Evolutionary conservation across 2,888 invertebrate species (phyloP), one percentile per base, ranked within the genome.

Genomic region (Oscheius sp.): DNA sequence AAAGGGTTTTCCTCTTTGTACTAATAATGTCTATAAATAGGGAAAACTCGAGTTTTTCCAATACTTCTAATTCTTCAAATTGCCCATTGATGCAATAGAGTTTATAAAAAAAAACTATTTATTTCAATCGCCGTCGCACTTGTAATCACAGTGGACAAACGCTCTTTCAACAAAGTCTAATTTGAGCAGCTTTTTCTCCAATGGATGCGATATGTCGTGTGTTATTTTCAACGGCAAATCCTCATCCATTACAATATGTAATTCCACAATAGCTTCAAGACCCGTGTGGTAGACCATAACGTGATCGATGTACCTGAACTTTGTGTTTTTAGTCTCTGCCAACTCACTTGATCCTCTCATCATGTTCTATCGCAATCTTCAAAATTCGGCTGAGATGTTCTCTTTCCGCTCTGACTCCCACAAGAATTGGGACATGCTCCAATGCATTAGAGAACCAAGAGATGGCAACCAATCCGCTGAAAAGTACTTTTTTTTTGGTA

Each of bases 221-320:
- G 89, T 82, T 8, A 77, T 86, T 53, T 84, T 79, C 29, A 89
- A 74, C 2, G 83, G 84, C 85, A 89, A 87, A 48, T 87, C 81
- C 70, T 87, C 87, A 8, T 87, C 87, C 70, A 89, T 82, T 1
- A 89, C 87, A 72, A 89, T 87, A 74, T 86, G 84, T 25, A 87
- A 65, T 61, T 82, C 82, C 5, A 81, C 84, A 25, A 82, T 65
- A 69, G 87, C 88, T 73, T 88, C 87, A 42, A 82, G 85, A 20
- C 89, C 89, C 58, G 88, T 88, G 80, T 89, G 89, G 78, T 88
- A 90, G 3, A 88, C 89, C 66, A 88, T 83, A 25, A 89, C 87
- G 15, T 89, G 89, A 79, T 89, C 89, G 27, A 89, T 75, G 61
- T 71, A 72, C n/a, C n/a, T n/a, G n/a, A n/a, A n/a, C n/a, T n/a